Base-by-base conservation (phyloP, 2,888 invertebrate genomes). In the Thymelicus sylvestris region DNA sequence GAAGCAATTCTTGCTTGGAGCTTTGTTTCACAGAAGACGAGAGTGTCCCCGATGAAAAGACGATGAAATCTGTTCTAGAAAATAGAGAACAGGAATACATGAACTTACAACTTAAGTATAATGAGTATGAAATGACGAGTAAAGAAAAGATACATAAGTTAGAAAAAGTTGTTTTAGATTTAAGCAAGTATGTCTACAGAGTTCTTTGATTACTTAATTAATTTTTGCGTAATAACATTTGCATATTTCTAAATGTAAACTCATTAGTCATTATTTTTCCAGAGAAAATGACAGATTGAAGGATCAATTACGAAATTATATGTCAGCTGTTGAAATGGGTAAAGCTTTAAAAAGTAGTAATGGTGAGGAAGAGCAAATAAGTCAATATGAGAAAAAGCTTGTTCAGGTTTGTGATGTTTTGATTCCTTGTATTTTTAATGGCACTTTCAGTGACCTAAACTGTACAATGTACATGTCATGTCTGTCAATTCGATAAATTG, bases 271-370 rank as follows among this genome's bases (percentile, higher is more conserved):
- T 68, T 66, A 10, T 13, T 72, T 75, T 87, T 89, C 72, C 81
- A 97, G 97, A 82, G 98, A 98, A 89, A 98, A 98, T 89, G 97
- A 97, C 75, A 92, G 96, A 75, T 90, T 98, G 77, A 97, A 97
- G 82, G 97, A 97, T 79, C 98, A 98, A 84, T 86, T 98, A 72
- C 95, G 96, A 78, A 97, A 97, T 81, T 98, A 98, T 86, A 96
- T 98, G 77, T 96, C 96, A 67, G 98, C 98, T n/a, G 97, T 98
- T 52, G 97, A 97, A 92, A 95, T 97, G 73, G 97, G 98, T 38
- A 97, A 97, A 90, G 95, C 97, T 94, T 90, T 98, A 78, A 95
- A 96, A 83, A 93, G 92, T 76, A 95, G 95, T 77, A 92, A 92
- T 38, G 84, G 85, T 74, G 87, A 90, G 57, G 95, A 94, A 75